Base-by-base conservation (phyloP, 2,888 invertebrate genomes). In the Caenorhabditis panamensis region DNA sequence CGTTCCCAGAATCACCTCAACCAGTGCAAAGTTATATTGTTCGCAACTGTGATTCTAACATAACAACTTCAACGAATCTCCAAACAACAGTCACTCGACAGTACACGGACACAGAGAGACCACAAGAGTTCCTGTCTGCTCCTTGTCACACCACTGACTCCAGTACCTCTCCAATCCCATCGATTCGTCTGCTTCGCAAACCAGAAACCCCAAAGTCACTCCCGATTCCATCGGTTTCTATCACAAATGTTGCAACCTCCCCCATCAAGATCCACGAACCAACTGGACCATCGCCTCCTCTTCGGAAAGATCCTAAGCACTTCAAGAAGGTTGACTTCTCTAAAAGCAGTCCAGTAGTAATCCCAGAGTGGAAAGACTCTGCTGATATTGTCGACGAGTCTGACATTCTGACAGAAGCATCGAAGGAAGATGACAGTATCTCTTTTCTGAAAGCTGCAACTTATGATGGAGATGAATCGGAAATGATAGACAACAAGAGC, bases 381-480 rank as follows among this genome's bases (percentile, higher is more conserved):
- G 72, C 80, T 6, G 86, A 85, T 26, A 79, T 86, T 11, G 56
- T 86, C 8, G 86, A 86, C 56, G 86, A 86, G 49, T 77, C 81
- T 8, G 86, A 85, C 37, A 85, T 86, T 47, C 62, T 85, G 47
- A 86, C 86, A 0, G 84, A 84, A 18, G 78, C 81, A 1, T 80
- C 80, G 1, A 69, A 79, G 37, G 69, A 82, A 16, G 80, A 81
- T 11, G 82, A 82, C 11, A 71, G 71, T 41, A 59, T 69, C 4
- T 72, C 72, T 11, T 61, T 73, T 9, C n/a, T 79, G 20, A 78
- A 81, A 24, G 59, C 77, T 0, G 61, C 63, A 11, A 37, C 72
- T 18, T 82, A 82, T 47, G 82, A 84, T 67, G 82, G 79, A 0
- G 84, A 84, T 49, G 84, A 80, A 18, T 76, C 80, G 18, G 82